Evolutionary conservation across 2,113 vertebrate genomes (phyloP), one percentile per base, ranked within the genome.

Genomic region (Strigops habroptila): DNA sequence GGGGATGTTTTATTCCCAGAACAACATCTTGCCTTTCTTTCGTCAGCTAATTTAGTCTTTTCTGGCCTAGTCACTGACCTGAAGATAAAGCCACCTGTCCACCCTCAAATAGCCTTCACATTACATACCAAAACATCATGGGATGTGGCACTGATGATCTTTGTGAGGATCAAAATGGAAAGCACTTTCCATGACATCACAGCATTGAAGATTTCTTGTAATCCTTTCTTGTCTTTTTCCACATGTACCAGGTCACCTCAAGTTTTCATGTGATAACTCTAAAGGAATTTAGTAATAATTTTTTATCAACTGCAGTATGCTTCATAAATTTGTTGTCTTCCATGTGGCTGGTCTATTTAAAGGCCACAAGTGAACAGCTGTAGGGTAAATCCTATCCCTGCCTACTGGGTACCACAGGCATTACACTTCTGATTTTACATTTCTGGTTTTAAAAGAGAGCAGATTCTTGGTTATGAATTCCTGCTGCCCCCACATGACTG

Each of bases 51-150:
- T 91, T 85, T 71, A 90, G 65, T 78, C 57, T 79, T 73, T 92
- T 91, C 83, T 95, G 81, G 89, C 73, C 86, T 79, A 64, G 55
- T 80, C 78, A 93, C 52, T 91, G 93, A 92, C 84, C 86, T 95
- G 63, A 85, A 73, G 87, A 82, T 1, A 19, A 94, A 91, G 52
- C 89, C 94, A 91, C 87, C 89, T 89, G 84, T 92, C 81, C 84
- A 84, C 16, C 18, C 75, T 85, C 41, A 75, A 79, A 46, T 9
- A 79, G 70, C 84, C 70, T 73, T 92, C 87, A 87, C 0, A 0
- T 65, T 91, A 46, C 35, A 73, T 53, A 92, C 53, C 41, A 69
- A 69, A 92, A 65, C 60, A 37, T 53, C 78, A 80, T 0, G 8
- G 44, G 41, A 82, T 23, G 11, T 51, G 52, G 17, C 69, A 89